Evolutionary conservation across 2,888 invertebrate species (phyloP).

Genomic region (Torymus auratus): DNA sequence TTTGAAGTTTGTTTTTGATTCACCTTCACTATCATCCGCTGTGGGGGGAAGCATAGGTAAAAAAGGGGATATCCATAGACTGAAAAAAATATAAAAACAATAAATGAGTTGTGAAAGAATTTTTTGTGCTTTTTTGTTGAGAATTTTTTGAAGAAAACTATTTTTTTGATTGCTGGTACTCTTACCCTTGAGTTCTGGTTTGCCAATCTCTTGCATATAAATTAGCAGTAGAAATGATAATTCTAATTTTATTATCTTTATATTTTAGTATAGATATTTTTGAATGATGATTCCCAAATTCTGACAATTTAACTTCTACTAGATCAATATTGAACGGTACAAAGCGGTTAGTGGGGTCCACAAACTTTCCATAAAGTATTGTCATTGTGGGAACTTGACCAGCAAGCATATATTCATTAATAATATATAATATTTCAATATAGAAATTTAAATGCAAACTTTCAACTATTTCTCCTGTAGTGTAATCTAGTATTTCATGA

Average conservation of each 20-base stretch:
- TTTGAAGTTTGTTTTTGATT: conserved; percentile 91
- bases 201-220: conserved; percentile 94
- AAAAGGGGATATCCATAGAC: conserved; percentile 92
- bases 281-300: conserved; percentile 69
- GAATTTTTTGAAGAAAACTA: too few relatives aligned
- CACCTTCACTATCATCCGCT: conserved; percentile 81
- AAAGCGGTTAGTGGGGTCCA: conserved; percentile 42
- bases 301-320: conserved; percentile 62
- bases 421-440: conserved; percentile 92
- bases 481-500: conserved; percentile 86
- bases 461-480: conserved; percentile 85
- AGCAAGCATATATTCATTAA: conserved; percentile 89
- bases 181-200: conserved; percentile 92
- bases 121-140: too few relatives aligned
- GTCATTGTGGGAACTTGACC: conserved; percentile 81
- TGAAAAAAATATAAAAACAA: conserved; percentile 71
- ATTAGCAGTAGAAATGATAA: conserved; percentile 95
- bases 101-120: not conserved
- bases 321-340: conserved; percentile 66
- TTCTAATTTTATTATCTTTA: conserved; percentile 87
- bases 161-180: not conserved
- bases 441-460: conserved; percentile 93
- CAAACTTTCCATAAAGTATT: conserved; percentile 62
- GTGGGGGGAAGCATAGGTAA: conserved; percentile 82
- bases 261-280: conserved; percentile 94